A percentile compares a stretch with the other conserved stretches of the same genome.
phyloP scores from a whole-genome alignment of 2,113 vertebrate species.

The Ptilorrhoa leucosticta region DNA sequence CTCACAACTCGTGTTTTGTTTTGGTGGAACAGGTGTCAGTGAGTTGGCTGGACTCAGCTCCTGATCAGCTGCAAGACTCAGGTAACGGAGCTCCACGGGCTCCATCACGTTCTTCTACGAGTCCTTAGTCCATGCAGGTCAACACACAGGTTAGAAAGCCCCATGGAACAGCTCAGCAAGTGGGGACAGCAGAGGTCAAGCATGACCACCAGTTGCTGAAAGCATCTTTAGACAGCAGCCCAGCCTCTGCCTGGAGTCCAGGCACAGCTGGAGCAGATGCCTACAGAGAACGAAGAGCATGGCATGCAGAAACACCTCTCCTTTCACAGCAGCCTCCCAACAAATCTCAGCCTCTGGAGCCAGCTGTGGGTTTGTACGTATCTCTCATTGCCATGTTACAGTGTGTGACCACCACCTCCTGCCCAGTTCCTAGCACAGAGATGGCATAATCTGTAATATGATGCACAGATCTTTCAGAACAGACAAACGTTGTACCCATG shows the following conservation, averaged over 20 bases:
- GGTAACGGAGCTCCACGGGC: neutral
- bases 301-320: neutral
- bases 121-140: neutral
- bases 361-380: neutral
- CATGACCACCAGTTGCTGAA: neutral
- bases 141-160: neutral
- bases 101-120: neutral
- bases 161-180: neutral
- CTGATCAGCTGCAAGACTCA: neutral
- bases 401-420: neutral
- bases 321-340: neutral
- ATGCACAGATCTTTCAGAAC: neutral
- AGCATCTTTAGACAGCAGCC: neutral
- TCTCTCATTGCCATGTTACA: rapidly evolving
- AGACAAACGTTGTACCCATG: neutral
- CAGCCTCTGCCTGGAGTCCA: neutral
- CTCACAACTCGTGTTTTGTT: neutral
- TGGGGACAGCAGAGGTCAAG: neutral
- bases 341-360: neutral
- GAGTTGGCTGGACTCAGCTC: neutral
- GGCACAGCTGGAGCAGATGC: neutral
- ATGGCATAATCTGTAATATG: rapidly evolving
- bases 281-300: neutral
- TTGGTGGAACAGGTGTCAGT: neutral
- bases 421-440: rapidly evolving